phyloP scores from a whole-genome alignment of 2,888 invertebrate genomes.

The Eupithecia insigniata region DNA sequence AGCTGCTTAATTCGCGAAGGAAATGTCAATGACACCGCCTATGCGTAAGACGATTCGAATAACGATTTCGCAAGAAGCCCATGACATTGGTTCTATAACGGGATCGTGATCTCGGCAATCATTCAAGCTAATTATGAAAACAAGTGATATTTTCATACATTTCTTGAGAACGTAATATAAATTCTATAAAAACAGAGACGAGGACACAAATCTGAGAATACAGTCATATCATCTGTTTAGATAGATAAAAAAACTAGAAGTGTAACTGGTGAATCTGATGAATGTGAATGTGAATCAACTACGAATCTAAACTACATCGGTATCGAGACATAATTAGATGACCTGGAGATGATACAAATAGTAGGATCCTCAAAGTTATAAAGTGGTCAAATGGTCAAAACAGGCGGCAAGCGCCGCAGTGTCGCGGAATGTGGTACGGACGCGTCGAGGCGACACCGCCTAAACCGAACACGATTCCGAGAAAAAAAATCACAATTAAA shows the following conservation, averaged over 20 bases:
- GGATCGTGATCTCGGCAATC: slow-evolving; percentile 34
- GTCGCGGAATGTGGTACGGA: slow-evolving; percentile 77
- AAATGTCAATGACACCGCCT: slow-evolving; percentile 43
- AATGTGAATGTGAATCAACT: no score
- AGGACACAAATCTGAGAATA: not conserved
- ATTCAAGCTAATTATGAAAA: slow-evolving; percentile 8
- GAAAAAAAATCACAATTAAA: slow-evolving; percentile 59
- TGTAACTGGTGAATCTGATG: no score
- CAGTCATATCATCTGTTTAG: not conserved
- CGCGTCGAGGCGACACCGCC: slow-evolving; percentile 65
- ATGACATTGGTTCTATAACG: slow-evolving; percentile 44
- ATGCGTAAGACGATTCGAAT: slow-evolving; percentile 44
- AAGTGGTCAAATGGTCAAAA: slow-evolving; percentile 68
- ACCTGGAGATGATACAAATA: slow-evolving; percentile 38
- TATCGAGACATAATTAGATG: not conserved
- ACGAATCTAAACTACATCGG: not conserved
- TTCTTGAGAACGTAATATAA: slow-evolving; percentile 4
- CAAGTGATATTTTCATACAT: slow-evolving; percentile 3
- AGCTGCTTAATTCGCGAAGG: slow-evolving; percentile 30
- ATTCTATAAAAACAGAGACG: not conserved
- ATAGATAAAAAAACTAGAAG: not conserved
- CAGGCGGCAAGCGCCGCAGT: slow-evolving; percentile 66
- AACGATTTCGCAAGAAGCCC: slow-evolving; percentile 42
- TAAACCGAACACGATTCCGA: slow-evolving; percentile 64
- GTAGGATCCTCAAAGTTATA: slow-evolving; percentile 59